phyloP scores from a whole-genome alignment of 2,888 invertebrate species.

The Nomada flava region DNA sequence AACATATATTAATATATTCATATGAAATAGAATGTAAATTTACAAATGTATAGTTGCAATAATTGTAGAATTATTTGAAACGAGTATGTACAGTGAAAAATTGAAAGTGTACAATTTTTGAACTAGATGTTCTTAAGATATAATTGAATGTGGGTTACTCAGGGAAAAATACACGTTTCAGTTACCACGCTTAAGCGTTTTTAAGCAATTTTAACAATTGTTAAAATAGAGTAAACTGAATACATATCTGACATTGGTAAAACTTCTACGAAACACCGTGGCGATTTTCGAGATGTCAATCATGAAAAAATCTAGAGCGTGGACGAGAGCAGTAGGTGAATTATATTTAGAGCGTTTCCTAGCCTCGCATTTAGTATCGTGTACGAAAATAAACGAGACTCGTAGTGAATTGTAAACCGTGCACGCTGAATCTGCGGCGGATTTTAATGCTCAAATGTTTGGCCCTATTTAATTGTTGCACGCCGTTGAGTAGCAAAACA shows the following conservation, averaged over 20 bases:
- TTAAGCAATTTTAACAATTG: too few relatives aligned
- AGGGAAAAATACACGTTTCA: too few relatives aligned
- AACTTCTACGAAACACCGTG: conserved; percentile 11
- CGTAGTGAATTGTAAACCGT: background rate
- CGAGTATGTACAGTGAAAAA: too few relatives aligned
- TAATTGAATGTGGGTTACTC: too few relatives aligned
- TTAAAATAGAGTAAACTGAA: too few relatives aligned
- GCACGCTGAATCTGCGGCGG: background rate
- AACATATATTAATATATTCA: too few relatives aligned
- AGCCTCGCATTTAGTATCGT: background rate
- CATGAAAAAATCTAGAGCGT: background rate
- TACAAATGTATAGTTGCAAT: too few relatives aligned
- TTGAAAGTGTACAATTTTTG: too few relatives aligned
- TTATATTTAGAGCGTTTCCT: conserved; percentile 28
- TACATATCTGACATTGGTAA: background rate
- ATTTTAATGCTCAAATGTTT: background rate
- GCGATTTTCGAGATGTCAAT: conserved; percentile 5
- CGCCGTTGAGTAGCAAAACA: background rate
- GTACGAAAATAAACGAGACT: conserved; percentile 33
- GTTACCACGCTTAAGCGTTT: too few relatives aligned
- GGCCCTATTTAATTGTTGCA: background rate
- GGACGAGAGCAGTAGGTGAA: background rate
- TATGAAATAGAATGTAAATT: too few relatives aligned
- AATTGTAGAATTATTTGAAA: too few relatives aligned
- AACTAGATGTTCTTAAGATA: too few relatives aligned